Percentiles rank a stretch among this genome's conserved stretches.
These are phyloP conservation scores for Alca torda DNA, from an alignment of 2,797 vertebrate species.

Conservation along the genomic window DNA sequence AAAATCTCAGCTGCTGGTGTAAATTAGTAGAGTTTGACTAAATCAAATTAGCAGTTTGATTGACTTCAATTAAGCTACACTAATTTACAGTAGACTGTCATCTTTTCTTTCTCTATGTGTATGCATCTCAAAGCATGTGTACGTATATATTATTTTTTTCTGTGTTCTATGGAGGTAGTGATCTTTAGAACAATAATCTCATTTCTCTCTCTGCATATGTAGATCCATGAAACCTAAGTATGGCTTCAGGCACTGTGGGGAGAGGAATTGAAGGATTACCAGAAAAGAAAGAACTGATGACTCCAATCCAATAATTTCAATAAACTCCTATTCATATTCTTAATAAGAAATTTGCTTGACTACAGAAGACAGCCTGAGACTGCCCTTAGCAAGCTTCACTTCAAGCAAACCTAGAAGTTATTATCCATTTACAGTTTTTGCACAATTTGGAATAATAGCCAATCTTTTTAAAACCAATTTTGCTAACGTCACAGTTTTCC, in stretches of 20 bases:
- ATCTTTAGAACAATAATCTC: slow-evolving; percentile 1
- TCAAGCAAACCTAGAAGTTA: neutral
- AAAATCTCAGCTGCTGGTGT: slow-evolving; percentile 49
- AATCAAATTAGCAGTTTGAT: slow-evolving; percentile 62
- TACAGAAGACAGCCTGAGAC: neutral
- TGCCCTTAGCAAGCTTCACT: neutral
- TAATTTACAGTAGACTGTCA: slow-evolving; percentile 40
- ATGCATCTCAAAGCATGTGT: neutral
- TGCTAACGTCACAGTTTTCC: neutral
- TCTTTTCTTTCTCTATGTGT: neutral
- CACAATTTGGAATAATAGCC: neutral
- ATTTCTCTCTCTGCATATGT: neutral
- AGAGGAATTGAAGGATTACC: neutral
- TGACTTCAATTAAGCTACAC: slow-evolving; percentile 37
- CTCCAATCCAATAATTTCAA: slow-evolving; percentile 24
- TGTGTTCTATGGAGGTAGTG: neutral
- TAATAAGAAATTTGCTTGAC: slow-evolving; percentile 34
- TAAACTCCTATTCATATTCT: slow-evolving; percentile 1
- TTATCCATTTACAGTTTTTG: neutral
- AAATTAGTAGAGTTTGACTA: slow-evolving; percentile 36
- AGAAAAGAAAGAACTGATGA: slow-evolving; percentile 1
- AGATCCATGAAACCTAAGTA: neutral
- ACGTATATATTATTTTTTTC: neutral
- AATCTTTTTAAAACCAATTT: neutral
- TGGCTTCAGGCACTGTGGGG: neutral